Percentiles rank a stretch among this genome's conserved stretches.
Conservation (phyloP, 2,113 vertebrate genomes). For the Rutilus rutilus region DNA sequence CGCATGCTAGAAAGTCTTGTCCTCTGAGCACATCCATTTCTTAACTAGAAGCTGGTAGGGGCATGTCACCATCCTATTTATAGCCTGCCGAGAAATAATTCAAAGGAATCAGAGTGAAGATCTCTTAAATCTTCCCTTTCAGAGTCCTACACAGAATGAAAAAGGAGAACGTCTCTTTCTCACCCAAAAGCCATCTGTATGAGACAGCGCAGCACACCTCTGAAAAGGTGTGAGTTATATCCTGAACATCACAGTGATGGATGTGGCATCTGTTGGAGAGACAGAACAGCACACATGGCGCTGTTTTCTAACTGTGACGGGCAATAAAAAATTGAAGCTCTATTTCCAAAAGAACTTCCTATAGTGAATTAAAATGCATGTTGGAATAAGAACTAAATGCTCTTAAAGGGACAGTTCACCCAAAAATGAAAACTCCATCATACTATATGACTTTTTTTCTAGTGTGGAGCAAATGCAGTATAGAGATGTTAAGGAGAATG, state of each 20-base stretch:
- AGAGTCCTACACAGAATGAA: constrained; percentile 35
- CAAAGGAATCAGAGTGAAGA: constrained; percentile 59
- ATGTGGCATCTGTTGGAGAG: constrained; percentile 39
- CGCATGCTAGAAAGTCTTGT: constrained; percentile 24
- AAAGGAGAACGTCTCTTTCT: constrained; percentile 46
- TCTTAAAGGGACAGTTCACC: not conserved
- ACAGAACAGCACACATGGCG: constrained; percentile 22
- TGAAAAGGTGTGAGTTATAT: constrained; percentile 35
- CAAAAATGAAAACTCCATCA: not conserved
- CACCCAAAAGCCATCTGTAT: constrained; percentile 39
- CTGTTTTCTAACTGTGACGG: not conserved
- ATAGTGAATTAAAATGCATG: not conserved
- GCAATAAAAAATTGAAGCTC: constrained; percentile 13
- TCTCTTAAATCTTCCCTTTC: constrained; percentile 52
- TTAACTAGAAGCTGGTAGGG: constrained; percentile 45
- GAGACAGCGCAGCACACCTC: constrained; percentile 41
- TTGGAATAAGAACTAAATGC: not conserved
- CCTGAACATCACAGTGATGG: constrained; percentile 31
- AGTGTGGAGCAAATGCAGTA: too few relatives aligned
- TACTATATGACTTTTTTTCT: not conserved
- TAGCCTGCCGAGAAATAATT: constrained; percentile 65
- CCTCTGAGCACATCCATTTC: constrained; percentile 49
- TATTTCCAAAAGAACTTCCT: not conserved
- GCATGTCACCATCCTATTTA: constrained; percentile 58
- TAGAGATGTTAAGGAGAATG: too few relatives aligned